Percentiles rank a stretch among this genome's conserved stretches.
These are phyloP conservation scores for Drosophila nr. perissopoda DNA, from an alignment of 2,888 invertebrate species.

Conservation along the genomic window DNA sequence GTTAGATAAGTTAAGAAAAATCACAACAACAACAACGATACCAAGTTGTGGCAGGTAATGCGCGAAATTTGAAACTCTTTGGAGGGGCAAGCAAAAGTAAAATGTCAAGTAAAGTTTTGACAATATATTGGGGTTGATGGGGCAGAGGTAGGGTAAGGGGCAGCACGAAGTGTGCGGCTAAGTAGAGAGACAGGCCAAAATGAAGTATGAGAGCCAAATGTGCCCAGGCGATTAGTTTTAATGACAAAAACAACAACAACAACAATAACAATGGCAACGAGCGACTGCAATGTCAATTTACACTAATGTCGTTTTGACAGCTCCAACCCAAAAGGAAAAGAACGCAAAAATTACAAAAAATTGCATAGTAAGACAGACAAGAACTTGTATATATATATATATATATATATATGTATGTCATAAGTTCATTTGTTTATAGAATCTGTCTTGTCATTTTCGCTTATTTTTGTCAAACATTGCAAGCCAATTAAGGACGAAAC, in stretches of 20 bases:
- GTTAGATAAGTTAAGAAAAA: slow-evolving; percentile 20
- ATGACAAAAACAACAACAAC: slow-evolving; percentile 49
- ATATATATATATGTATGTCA: background rate
- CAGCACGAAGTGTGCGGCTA: slow-evolving; percentile 7
- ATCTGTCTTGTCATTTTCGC: slow-evolving; percentile 10
- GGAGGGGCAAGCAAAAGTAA: slow-evolving; percentile 21
- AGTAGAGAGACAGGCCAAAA: slow-evolving; percentile 49
- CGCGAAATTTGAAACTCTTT: slow-evolving; percentile 40
- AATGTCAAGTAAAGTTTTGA: slow-evolving; percentile 46
- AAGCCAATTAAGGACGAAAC: slow-evolving; percentile 7
- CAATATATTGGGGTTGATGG: slow-evolving; percentile 12
- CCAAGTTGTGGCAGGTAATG: slow-evolving; percentile 23
- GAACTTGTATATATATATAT: background rate
- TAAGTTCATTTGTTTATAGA: slow-evolving; percentile 8
- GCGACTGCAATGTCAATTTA: slow-evolving; percentile 45
- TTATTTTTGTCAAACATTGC: background rate
- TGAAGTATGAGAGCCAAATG: slow-evolving; percentile 57
- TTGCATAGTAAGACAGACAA: slow-evolving; percentile 12
- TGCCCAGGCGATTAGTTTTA: slow-evolving; percentile 64
- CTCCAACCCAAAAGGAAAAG: slow-evolving; percentile 6
- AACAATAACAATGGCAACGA: slow-evolving; percentile 10
- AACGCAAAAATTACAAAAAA: slow-evolving; percentile 28
- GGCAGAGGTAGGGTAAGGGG: background rate
- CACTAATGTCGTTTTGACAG: slow-evolving; percentile 48
- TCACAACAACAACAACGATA: slow-evolving; percentile 1